Percentiles rank a stretch among this genome's conserved stretches.
Conservation (phyloP, 1,140 invertebrate species). For the Cardiocondyla obscurior region DNA sequence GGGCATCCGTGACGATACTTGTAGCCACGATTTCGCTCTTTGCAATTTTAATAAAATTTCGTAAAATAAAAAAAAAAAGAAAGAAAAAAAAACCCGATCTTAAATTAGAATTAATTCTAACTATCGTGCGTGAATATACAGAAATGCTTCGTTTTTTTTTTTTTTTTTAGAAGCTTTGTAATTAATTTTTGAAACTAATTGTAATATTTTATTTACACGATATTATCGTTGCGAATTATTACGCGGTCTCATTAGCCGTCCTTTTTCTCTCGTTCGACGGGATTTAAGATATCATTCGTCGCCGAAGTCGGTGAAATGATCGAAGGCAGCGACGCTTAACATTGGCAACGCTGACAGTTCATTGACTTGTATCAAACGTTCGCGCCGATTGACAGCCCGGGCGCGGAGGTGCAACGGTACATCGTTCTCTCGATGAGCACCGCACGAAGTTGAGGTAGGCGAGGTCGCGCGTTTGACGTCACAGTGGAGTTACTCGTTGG, state of each 20-base stretch:
- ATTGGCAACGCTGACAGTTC: slow-evolving; percentile 71
- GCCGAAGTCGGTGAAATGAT: background rate
- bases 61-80: background rate
- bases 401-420: slow-evolving; percentile 79
- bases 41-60: background rate
- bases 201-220: no score
- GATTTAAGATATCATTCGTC: background rate
- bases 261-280: background rate
- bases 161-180: no score
- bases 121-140: no score
- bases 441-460: slow-evolving; percentile 81
- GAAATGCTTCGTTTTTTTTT: no score
- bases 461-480: slow-evolving; percentile 82
- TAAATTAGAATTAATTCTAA: background rate
- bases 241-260: background rate
- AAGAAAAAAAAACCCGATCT: no score
- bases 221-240: background rate
- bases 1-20: slow-evolving; percentile 65
- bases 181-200: no score
- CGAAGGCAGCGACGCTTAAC: slow-evolving; percentile 48
- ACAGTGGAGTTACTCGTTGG: slow-evolving; percentile 75
- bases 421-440: slow-evolving; percentile 72
- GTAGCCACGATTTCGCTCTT: slow-evolving; percentile 41
- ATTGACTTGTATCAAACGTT: slow-evolving; percentile 71
- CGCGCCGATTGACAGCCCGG: slow-evolving; percentile 70